Evolutionary conservation across 2,888 invertebrate species (phyloP).

Genomic region (Dioctria rufipes): DNA sequence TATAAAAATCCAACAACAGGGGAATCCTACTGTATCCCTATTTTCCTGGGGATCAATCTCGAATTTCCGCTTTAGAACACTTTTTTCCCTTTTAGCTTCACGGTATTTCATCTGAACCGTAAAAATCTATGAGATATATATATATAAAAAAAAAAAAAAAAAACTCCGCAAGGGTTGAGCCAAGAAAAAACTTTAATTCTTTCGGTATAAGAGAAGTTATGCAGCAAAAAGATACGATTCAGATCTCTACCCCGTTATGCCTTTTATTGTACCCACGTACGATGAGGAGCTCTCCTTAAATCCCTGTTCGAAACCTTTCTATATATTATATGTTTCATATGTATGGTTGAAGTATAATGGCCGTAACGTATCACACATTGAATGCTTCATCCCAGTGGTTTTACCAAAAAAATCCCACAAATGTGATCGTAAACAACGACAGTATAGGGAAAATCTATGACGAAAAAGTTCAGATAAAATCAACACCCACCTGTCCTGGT

Average conservation of each 20-base stretch:
- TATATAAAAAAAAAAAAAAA: neutral
- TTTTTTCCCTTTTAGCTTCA: neutral
- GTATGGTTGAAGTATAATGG: conserved; percentile 40
- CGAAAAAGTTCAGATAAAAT: conserved; percentile 20
- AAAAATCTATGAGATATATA: conserved; percentile 9
- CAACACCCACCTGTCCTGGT: neutral
- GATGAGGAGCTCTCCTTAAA: conserved; percentile 24
- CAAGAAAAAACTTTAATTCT: conserved; percentile 31
- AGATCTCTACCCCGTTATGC: neutral
- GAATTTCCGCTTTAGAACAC: conserved; percentile 1
- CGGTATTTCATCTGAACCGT: neutral
- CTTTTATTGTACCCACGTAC: conserved; percentile 2
- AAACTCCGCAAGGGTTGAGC: conserved; percentile 18
- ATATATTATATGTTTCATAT: neutral
- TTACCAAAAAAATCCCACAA: conserved; percentile 55
- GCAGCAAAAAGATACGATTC: conserved; percentile 15
- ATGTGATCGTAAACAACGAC: conserved; percentile 57
- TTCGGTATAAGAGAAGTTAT: conserved; percentile 10
- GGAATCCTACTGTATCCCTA: neutral
- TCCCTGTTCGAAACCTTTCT: conserved; percentile 20
- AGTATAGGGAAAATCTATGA: conserved; percentile 21
- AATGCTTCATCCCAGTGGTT: conserved; percentile 52
- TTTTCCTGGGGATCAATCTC: conserved; percentile 34
- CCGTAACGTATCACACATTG: conserved; percentile 49
- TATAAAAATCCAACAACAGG: neutral